These are phyloP conservation scores for Motacilla tschutschensis DNA, from an alignment of 2,113 vertebrate species.

Conservation along the genomic window DNA sequence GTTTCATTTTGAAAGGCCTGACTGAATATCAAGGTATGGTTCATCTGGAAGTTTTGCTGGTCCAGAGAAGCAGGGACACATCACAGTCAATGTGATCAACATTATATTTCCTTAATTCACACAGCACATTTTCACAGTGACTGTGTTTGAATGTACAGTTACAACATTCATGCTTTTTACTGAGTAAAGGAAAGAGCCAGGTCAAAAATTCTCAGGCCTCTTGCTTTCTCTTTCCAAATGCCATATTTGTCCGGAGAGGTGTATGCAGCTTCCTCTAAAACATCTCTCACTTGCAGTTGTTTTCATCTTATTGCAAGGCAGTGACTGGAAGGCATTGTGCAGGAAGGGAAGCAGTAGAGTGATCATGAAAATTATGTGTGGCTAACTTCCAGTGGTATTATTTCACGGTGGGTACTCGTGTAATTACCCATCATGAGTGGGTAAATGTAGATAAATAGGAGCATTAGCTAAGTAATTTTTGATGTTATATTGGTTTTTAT, in stretches of 20 bases:
- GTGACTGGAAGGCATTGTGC: background rate
- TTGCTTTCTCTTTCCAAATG: background rate
- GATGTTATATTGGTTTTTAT: background rate
- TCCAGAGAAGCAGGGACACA: background rate
- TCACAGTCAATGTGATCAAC: rapidly evolving
- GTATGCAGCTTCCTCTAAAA: background rate
- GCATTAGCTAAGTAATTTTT: slow-evolving; percentile 23
- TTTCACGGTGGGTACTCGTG: slow-evolving; percentile 28
- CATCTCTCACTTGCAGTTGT: background rate
- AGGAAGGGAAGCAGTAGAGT: background rate
- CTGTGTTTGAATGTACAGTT: background rate
- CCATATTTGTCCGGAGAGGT: background rate
- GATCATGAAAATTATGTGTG: background rate
- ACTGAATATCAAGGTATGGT: background rate
- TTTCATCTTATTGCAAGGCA: background rate
- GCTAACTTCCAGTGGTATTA: slow-evolving; percentile 5
- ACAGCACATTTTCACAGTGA: background rate
- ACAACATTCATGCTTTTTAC: background rate
- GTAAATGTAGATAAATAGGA: slow-evolving; percentile 40
- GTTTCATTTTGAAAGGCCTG: background rate
- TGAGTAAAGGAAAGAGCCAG: background rate
- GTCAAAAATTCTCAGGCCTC: background rate
- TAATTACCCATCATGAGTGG: slow-evolving; percentile 18
- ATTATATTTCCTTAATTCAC: background rate
- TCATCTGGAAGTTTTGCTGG: background rate